Evolutionary conservation across 2,888 invertebrate genomes (phyloP), one percentile per base, ranked within the genome.

Genomic region (Cybosia mesomella): DNA sequence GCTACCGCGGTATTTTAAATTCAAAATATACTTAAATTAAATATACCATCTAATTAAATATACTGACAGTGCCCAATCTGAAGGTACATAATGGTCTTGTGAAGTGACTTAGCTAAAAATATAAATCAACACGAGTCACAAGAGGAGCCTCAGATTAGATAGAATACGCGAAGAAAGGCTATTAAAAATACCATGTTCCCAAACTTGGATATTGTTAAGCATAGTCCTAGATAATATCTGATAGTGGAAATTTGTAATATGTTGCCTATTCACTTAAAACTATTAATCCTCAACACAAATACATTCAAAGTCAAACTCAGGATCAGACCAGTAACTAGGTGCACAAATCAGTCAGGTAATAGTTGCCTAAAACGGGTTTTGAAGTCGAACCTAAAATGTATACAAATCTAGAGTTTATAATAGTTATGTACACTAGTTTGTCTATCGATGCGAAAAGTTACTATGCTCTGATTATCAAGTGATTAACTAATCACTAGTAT

Each of bases 401-500:
- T 39, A 13, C 18, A 49, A 49, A 49, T 49, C 18, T 39, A 43
- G 43, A 43, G 39, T 15, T 18, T 18, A n/a, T 55, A 11, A 24
- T 55, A 28, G 55, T 24, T 55, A 55, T 55, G 22, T 28, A 28
- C 55, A 24, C 15, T 24, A 28, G 54, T 22, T 54, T 54, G 54
- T 13, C 54, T 55, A 55, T 55, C 28, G 28, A 28, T 28, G 55
- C 55, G 55, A 24, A 55, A 55, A 55, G 15, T 24, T 24, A 55
- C 55, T 24, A 58, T 32, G 32, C 58, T 32, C 58, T 58, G 58
- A 58, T 28, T 58, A 28, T 58, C 32, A n/a, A 58, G 58, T 58
- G 28, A 58, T 58, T n/a, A 15, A 53, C 53, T 53, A 55, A 55
- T 8, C 13, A 55, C 22, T 1, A 24, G 24, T 55, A 24, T 13